Evolutionary conservation across 1,140 invertebrate species (phyloP), one percentile per base, ranked within the genome.

Genomic region (Cydia splendana): DNA sequence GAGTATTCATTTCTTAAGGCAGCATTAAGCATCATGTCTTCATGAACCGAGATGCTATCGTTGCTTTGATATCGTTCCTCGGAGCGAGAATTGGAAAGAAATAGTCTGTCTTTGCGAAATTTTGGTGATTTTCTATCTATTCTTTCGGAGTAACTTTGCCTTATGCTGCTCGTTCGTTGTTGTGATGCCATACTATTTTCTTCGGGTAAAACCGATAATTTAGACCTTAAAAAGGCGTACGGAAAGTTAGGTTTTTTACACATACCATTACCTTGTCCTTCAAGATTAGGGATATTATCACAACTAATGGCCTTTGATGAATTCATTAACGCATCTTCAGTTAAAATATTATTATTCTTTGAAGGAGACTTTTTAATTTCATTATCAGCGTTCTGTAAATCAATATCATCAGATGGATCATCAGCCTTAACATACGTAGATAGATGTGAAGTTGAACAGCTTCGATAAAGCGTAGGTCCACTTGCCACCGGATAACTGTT

Each of bases 381-480:
- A 83, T 91, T 90, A 15, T 88, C 84, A 67, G 85, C 83, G 77
- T 94, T 94, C 79, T 94, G 94, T 62, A 96, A 92, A 84, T 96
- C 96, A 65, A 97, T 94, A 18, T 96, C 96, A 82, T 97, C 96
- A 9, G 96, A 96, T 15, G 96, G 96, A 93, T 97, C 96, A 81
- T 97, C 96, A 53, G 95, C 96, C 85, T 96, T 96, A 15, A 96
- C 95, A 84, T 97, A 97, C n/a, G 95, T 95, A 0, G 95, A 96
- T 78, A 96, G 87, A 83, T 96, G 96, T 71, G 96, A 96, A 13
- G 96, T 96, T 67, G 96, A 96, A 83, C 95, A 96, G 84, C 96
- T 97, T 71, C 96, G 93, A 85, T 96, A 96, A n/a, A 97, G 91
- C 6, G 92, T 86, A 9, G 91, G 88, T 18, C 88, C 88, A 79